Evolutionary conservation across 2,113 vertebrate genomes (phyloP).

Genomic region (Delphinus delphis): DNA sequence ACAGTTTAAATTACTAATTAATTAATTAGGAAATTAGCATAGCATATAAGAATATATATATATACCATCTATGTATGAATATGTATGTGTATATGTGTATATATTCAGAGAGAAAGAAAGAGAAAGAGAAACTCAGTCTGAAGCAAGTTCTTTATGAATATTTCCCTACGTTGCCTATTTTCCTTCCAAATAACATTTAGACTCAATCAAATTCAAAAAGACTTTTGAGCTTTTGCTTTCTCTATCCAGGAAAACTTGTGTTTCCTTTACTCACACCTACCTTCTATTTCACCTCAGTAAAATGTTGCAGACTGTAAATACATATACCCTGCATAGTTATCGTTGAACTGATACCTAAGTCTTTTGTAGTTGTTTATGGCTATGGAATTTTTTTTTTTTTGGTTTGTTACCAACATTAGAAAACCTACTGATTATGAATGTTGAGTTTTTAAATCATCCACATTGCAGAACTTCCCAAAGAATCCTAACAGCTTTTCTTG

Average conservation of each 20-base stretch:
- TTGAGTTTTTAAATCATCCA: background rate
- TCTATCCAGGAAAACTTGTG: background rate
- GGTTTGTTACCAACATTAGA: background rate
- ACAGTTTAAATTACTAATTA: background rate
- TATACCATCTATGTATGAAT: too few relatives aligned
- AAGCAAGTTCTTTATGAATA: background rate
- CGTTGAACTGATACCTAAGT: background rate
- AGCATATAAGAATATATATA: background rate
- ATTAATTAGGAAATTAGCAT: background rate
- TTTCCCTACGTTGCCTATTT: background rate
- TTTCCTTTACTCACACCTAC: background rate
- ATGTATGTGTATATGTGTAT: background rate
- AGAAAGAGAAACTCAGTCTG: background rate
- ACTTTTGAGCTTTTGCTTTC: background rate
- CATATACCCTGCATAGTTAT: background rate
- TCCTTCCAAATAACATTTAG: background rate
- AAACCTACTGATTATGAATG: background rate
- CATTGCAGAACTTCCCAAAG: background rate
- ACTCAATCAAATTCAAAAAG: background rate
- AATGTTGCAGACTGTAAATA: background rate
- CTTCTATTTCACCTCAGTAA: background rate
- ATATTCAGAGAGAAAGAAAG: background rate
- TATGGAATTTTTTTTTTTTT: background rate
- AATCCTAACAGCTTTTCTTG: background rate
- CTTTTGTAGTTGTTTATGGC: background rate